phyloP scores from a whole-genome alignment of 2,113 vertebrate species.

The Camelus bactrianus region DNA sequence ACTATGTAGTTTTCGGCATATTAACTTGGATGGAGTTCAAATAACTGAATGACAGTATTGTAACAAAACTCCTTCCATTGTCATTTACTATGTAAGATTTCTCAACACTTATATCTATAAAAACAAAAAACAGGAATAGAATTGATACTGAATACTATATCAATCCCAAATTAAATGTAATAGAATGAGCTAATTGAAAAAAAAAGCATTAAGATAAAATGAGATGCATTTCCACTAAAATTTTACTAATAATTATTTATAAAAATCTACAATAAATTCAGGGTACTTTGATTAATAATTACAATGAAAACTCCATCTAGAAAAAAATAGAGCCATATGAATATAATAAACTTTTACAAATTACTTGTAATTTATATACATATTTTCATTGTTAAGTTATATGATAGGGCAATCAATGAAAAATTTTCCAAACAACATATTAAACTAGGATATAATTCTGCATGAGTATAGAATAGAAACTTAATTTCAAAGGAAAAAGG shows the following conservation, averaged over 20 bases:
- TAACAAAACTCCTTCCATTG: neutral
- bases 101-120: neutral
- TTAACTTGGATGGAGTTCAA: neutral
- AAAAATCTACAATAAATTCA: neutral
- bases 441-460: constrained; percentile 5
- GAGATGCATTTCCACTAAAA: neutral
- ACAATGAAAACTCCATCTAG: neutral
- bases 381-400: neutral
- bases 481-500: neutral
- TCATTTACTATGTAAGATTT: constrained; percentile 13
- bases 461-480: neutral
- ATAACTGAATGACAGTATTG: neutral
- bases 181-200: neutral
- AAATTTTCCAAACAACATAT: neutral
- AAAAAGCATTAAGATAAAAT: constrained; percentile 39
- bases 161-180: neutral
- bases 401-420: neutral
- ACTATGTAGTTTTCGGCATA: neutral
- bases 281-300: neutral
- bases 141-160: neutral
- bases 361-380: neutral
- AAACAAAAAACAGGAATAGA: neutral
- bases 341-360: neutral
- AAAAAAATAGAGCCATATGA: neutral
- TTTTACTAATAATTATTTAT: neutral